Evolutionary conservation across 2,888 invertebrate genomes (phyloP).

Genomic region (Diarsia dahlii): DNA sequence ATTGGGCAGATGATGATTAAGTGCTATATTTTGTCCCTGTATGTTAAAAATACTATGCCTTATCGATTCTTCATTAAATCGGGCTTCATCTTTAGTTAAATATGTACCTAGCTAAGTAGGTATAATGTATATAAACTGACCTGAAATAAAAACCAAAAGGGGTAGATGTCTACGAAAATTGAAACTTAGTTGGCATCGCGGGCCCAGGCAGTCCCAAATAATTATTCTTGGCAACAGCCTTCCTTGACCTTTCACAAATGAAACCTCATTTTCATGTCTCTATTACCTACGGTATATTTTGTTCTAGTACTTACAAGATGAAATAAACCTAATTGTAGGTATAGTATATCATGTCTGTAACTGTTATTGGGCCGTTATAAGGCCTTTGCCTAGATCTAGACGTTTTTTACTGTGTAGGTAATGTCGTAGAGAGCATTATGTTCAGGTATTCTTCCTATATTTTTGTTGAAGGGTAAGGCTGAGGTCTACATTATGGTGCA

Average conservation of each 20-base stretch:
- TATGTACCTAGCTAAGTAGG: background rate
- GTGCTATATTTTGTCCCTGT: background rate
- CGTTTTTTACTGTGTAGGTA: background rate
- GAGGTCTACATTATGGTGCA: background rate
- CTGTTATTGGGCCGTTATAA: background rate
- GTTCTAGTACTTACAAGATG: slow-evolving; percentile 19
- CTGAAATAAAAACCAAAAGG: background rate
- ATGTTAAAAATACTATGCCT: background rate
- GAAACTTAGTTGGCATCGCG: slow-evolving; percentile 13
- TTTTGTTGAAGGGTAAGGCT: background rate
- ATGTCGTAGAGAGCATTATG: background rate
- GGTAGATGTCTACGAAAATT: background rate
- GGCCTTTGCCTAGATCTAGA: background rate
- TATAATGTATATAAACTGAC: background rate
- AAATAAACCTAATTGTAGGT: slow-evolving; percentile 27
- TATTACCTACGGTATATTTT: slow-evolving; percentile 29
- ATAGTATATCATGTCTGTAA: background rate
- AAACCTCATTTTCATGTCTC: slow-evolving; percentile 40
- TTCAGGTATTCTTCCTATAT: background rate
- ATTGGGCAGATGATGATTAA: background rate
- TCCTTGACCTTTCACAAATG: slow-evolving; percentile 48
- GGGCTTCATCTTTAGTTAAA: background rate
- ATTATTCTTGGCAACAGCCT: slow-evolving; percentile 36
- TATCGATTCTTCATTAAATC: background rate
- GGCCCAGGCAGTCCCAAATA: background rate